A percentile compares a stretch with the other conserved stretches of the same genome.
Evolutionary conservation across 1,140 invertebrate species (phyloP).

Genomic region (Drosophila mayri): DNA sequence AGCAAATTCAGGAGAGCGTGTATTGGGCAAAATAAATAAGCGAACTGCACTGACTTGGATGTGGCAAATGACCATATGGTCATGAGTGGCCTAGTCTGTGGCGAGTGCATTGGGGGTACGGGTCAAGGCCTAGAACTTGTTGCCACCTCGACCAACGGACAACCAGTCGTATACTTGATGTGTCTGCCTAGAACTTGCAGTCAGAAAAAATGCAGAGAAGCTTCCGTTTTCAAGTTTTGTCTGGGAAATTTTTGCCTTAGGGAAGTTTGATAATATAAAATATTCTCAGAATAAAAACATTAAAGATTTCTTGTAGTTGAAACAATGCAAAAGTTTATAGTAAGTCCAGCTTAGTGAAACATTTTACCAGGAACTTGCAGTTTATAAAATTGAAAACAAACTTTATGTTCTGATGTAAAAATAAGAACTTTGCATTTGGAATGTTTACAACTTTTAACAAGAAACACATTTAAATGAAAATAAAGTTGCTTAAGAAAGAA

Average conservation of each 20-base stretch:
- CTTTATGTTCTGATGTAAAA: background rate
- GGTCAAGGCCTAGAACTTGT: constrained; percentile 51
- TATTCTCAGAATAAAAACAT: background rate
- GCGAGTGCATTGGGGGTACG: constrained; percentile 31
- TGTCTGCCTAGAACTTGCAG: constrained; percentile 16
- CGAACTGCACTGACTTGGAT: constrained; percentile 8
- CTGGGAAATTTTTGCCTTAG: background rate
- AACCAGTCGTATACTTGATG: constrained; percentile 37
- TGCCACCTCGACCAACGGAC: constrained; percentile 10
- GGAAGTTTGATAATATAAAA: background rate
- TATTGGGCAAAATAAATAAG: constrained; percentile 38
- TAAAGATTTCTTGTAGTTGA: background rate
- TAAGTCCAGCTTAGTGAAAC: background rate
- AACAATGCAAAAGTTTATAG: background rate
- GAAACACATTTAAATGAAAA: background rate
- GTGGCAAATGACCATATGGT: constrained; percentile 43
- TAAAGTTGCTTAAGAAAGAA: background rate
- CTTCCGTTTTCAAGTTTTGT: constrained; percentile 10
- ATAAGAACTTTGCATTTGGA: too few relatives aligned
- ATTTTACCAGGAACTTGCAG: background rate
- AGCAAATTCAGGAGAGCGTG: constrained; percentile 47
- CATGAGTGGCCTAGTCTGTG: constrained; percentile 18
- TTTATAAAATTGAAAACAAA: background rate
- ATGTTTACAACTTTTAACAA: too few relatives aligned
- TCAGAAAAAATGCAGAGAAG: background rate